Base-by-base conservation (phyloP, 2,888 invertebrate species). In the Xylophagus ater region DNA sequence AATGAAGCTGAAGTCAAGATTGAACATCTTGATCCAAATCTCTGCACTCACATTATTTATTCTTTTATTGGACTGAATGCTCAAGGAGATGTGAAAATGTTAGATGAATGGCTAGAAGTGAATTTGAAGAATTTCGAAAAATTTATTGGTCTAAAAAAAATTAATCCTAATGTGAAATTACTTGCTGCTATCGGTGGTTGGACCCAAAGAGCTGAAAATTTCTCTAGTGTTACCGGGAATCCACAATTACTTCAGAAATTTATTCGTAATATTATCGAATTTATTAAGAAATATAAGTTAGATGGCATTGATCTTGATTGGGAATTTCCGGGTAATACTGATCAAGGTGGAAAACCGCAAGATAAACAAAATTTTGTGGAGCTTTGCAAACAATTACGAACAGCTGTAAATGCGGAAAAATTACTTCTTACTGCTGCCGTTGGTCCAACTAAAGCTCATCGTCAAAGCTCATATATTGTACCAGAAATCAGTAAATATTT, bases 241-340 rank as follows among this genome's bases (percentile, higher is more conserved):
- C 32, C 32, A 38, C 4, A 26, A 12, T 4, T 20, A 15, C 38
- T 33, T 13, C 10, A 9, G 19, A 23, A 2, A 25, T 33, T 33
- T 30, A 25, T 40, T 19, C 30, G 24, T n/a, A 14, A 32, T 40
- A 40, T 45, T 49, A 3, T 56, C 81, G 81, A 69, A 49, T 81
- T 81, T 56, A 69, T 85, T 62, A 64, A 74, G 30, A 68, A 75
- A 51, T 83, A 81, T 55, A 62, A 71, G 14, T 84, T 84, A 47
- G 82, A 84, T 47, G 84, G 84, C 0, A 72, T 84, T 52, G 84
- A 84, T 54, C 66, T 84, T 46, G 83, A 84, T 53, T 84, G 85
- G 85, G 84, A 85, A 60, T 85, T 84, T 54, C 84, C 85, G 2
- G 83, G 79, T 2, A 84, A 85, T 54, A n/a, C n/a, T n/a, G n/a